These are phyloP conservation scores for Periophthalmus magnuspinnatus DNA, from an alignment of 2,797 vertebrate genomes.

Conservation along the genomic window DNA sequence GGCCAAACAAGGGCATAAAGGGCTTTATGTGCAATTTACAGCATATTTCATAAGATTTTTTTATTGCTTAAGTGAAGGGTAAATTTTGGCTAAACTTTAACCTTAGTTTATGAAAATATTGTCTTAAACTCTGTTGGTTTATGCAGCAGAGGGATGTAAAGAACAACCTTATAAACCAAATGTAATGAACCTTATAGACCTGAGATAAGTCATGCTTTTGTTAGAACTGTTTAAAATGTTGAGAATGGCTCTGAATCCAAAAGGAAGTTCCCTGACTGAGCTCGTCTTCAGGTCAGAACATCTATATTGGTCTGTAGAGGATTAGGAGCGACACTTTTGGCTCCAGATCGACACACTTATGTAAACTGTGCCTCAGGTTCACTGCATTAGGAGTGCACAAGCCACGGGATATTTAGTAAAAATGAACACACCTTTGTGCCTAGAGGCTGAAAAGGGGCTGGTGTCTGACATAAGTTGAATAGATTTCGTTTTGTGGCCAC, in stretches of 20 bases:
- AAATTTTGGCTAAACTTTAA: no score
- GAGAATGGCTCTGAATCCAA: not conserved
- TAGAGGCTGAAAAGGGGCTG: no score
- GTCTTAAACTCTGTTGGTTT: no score
- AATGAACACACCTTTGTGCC: not conserved
- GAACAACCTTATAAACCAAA: not conserved
- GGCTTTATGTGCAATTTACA: no score
- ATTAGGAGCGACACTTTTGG: constrained; percentile 39
- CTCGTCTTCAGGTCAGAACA: constrained; percentile 5
- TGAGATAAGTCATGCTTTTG: not conserved
- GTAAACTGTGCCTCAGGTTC: constrained; percentile 16
- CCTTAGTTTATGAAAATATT: no score
- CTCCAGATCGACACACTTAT: constrained; percentile 26
- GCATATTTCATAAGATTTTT: no score
- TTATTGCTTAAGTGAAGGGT: no score
- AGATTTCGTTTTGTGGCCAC: no score
- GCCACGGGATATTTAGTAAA: not conserved
- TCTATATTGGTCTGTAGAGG: constrained; percentile 33
- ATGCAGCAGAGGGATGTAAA: no score
- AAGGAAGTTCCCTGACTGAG: not conserved
- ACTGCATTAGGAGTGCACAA: not conserved
- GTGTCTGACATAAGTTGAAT: no score
- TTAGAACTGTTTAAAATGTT: not conserved
- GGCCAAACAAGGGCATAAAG: constrained; percentile 11
- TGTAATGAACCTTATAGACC: not conserved